Conservation (phyloP, 2,888 invertebrate species). For the Oasisia sp. region DNA sequence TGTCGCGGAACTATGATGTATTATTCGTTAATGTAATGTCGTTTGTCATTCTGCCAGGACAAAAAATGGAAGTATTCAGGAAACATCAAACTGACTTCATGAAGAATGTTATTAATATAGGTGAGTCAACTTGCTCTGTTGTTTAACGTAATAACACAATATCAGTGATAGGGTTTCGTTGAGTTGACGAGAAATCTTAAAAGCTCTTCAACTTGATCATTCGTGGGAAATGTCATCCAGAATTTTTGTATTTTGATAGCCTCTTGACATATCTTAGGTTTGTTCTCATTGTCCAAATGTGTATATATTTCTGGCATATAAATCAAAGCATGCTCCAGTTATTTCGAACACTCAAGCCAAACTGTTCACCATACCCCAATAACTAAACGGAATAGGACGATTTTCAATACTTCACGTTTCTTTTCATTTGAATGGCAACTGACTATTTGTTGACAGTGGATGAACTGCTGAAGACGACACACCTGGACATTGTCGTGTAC, state of each 20-base stretch:
- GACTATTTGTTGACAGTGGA: conserved; percentile 36
- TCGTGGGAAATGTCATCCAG: no score
- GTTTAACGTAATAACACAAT: neutral
- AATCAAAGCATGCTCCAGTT: no score
- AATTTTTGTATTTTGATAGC: no score
- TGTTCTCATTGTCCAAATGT: no score
- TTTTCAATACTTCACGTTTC: neutral
- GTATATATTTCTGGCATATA: no score
- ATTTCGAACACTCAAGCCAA: neutral
- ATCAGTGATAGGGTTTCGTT: neutral
- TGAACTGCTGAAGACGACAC: conserved; percentile 37
- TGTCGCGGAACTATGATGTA: neutral
- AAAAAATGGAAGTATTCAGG: conserved; percentile 39
- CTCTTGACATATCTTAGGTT: no score
- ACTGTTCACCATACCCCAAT: neutral
- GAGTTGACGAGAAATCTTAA: no score
- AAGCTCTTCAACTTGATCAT: no score
- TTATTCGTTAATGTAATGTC: neutral
- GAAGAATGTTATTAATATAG: conserved; percentile 42
- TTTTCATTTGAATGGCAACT: neutral
- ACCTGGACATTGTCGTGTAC: conserved; percentile 41
- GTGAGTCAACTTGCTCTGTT: conserved; percentile 30
- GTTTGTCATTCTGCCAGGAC: conserved; percentile 33
- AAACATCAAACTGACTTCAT: conserved; percentile 44
- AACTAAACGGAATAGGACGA: neutral